Conservation (phyloP, 2,113 vertebrate species). For the Corythoichthys intestinalis region DNA sequence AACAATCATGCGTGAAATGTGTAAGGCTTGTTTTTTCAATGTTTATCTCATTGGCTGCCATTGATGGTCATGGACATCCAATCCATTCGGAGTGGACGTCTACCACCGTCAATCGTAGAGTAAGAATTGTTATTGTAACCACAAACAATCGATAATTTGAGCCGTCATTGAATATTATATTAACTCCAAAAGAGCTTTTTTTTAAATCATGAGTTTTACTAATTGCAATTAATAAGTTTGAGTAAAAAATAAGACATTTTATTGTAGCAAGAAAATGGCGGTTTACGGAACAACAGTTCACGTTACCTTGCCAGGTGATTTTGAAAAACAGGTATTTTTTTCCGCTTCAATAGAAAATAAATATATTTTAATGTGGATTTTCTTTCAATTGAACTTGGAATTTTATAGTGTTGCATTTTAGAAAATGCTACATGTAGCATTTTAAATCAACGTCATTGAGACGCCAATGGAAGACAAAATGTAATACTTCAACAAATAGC, state of each 20-base stretch:
- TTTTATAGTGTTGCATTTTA: background rate
- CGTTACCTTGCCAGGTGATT: background rate
- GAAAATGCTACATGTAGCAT: conserved; percentile 31
- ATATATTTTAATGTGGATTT: background rate
- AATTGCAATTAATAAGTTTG: background rate
- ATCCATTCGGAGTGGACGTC: too few species aligned
- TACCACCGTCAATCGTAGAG: too few species aligned
- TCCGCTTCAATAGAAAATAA: background rate
- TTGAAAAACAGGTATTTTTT: background rate
- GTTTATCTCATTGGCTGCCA: too few species aligned
- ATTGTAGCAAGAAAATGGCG: background rate
- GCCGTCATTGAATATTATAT: background rate
- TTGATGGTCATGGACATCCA: too few species aligned
- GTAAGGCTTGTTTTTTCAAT: background rate
- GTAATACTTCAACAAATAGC: conserved; percentile 11
- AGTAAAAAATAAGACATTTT: background rate
- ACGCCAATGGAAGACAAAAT: conserved; percentile 19
- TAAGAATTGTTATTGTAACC: background rate
- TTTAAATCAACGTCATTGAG: conserved; percentile 1
- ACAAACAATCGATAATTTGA: background rate
- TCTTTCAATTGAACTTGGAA: background rate
- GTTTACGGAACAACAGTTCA: background rate
- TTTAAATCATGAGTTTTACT: background rate
- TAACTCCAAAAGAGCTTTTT: background rate
- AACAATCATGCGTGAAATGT: conserved; percentile 7